Base-by-base conservation (phyloP, 2,888 invertebrate species). In the Rugalucina vietnamica region DNA sequence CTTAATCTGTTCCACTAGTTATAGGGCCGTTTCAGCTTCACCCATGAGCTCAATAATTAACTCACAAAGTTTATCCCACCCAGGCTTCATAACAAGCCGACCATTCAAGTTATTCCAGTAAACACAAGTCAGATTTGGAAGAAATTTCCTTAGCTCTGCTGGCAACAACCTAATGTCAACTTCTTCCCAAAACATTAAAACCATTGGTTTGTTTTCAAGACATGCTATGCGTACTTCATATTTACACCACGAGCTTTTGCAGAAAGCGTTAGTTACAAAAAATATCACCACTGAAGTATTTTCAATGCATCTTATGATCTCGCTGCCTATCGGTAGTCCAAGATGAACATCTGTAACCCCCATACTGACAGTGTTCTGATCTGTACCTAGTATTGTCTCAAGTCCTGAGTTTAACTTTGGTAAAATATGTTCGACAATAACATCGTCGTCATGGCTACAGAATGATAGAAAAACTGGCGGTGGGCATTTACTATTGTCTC, bases 181-280 rank as follows among this genome's bases (percentile, higher is more conserved):
- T 2, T 81, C 34, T 34, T 81, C 81, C 57, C 73, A 43, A 36
- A 81, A 76, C 76, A 81, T 70, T 18, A 81, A 32, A 32, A 76
- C 37, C 1, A 72, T 75, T 29, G 81, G 81, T 29, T 81, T 81
- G n/a, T 72, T 71, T 1, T 36, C 81, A 24, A 37, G 32, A 14
- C 70, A 32, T 21, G 81, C 81, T 21, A 60, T 57, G 5, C 76
- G 10, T 18, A 43, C 29, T 24, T 81, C 81, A 60, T 81, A 57
- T 34, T 43, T 72, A 70, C 81, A 81, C 27, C 49, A 81, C 54
- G 32, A n/a, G 32, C 69, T 81, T 21, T 71, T 60, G 32, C 81
- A 81, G 50, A 81, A 81, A 2, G 43, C 32, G 0, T 71, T 57
- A 5, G 76, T 70, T 5, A 81, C 57, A 72, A 73, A 72, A 14